Conservation (phyloP, 2,797 vertebrate genomes). For the Xiphorhynchus erythropygius region DNA sequence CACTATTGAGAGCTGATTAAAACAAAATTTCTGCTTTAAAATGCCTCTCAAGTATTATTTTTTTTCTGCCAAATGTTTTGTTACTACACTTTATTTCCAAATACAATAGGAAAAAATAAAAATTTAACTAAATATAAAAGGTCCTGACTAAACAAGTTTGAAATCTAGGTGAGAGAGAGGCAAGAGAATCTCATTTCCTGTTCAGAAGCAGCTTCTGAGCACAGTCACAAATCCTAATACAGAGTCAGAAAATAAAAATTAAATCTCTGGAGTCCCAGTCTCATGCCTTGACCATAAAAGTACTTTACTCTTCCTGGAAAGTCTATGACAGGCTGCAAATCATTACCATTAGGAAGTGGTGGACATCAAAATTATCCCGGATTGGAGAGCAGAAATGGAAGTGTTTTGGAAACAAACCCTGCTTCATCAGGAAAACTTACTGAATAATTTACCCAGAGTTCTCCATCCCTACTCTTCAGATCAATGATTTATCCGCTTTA, state of each 20-base stretch:
- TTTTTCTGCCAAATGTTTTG: not conserved
- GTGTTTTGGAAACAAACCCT: not conserved
- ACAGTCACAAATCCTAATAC: not conserved
- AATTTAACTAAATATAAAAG: not conserved
- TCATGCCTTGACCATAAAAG: not conserved
- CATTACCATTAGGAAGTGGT: not conserved
- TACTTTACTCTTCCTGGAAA: not conserved
- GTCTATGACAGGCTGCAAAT: not conserved
- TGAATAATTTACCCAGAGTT: not conserved
- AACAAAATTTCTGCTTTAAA: not conserved
- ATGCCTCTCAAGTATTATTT: not conserved
- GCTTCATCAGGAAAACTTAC: not conserved
- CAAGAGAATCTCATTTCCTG: not conserved
- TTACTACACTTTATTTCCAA: not conserved
- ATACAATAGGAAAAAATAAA: not conserved
- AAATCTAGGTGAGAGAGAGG: not conserved
- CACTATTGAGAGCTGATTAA: not conserved
- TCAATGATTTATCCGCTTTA: not conserved
- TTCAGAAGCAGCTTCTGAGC: not conserved
- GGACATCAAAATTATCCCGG: not conserved
- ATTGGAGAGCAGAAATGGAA: not conserved
- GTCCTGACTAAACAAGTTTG: not conserved
- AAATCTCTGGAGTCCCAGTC: not conserved
- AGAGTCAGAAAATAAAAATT: not conserved
- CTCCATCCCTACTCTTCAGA: not conserved